Percentiles rank a stretch among this genome's conserved stretches.
Conservation (phyloP, 2,797 vertebrate genomes). For the Cacajao melanocephalus region DNA sequence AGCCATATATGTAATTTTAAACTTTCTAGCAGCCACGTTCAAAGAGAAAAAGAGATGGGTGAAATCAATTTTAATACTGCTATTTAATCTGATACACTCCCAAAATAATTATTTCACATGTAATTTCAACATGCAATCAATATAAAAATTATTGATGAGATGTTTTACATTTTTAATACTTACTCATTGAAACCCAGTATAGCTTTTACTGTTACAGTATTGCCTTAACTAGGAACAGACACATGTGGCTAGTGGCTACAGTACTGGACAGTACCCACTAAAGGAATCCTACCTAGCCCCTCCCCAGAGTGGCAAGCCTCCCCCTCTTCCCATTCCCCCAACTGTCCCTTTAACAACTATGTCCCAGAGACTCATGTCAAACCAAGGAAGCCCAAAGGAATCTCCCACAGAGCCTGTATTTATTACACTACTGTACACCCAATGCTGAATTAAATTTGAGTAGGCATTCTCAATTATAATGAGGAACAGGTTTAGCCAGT, state of each 20-base stretch:
- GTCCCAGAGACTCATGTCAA: not conserved
- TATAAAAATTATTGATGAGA: not conserved
- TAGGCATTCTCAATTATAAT: not conserved
- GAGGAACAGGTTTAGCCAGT: not conserved
- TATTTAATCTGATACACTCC: not conserved
- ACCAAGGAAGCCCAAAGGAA: not conserved
- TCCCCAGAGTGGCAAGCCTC: not conserved
- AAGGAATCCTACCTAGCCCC: not conserved
- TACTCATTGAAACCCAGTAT: not conserved
- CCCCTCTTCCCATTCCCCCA: not conserved
- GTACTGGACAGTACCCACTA: no score
- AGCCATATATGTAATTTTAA: not conserved
- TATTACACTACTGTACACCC: not conserved
- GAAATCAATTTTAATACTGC: not conserved
- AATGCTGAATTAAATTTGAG: not conserved
- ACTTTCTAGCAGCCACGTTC: not conserved
- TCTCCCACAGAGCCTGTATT: not conserved
- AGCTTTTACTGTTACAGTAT: not conserved
- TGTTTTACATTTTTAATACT: not conserved
- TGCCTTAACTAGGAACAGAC: not conserved
- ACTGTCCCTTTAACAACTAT: not conserved
- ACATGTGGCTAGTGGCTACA: not conserved
- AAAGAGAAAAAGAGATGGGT: not conserved
- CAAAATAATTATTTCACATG: not conserved
- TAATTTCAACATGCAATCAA: not conserved